Evolutionary conservation across 2,888 invertebrate genomes (phyloP).

Genomic region (Nysson spinosus): DNA sequence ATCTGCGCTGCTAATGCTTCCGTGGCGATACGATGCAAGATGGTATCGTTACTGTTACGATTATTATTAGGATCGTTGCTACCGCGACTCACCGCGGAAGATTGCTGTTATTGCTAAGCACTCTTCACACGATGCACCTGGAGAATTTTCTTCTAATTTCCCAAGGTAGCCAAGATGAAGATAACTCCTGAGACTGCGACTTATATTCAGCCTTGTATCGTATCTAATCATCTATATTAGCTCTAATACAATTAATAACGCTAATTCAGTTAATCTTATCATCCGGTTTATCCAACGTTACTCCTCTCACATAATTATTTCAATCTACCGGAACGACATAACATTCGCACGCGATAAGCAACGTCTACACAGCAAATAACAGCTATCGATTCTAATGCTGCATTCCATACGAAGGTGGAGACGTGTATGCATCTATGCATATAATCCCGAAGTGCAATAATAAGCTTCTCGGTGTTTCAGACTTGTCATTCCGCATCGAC

Average conservation of each 20-base stretch:
- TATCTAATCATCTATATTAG: not conserved
- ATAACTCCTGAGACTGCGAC: too few species aligned
- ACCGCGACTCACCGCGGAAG: constrained; percentile 14
- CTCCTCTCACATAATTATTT: constrained; percentile 10
- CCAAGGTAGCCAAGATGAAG: too few species aligned
- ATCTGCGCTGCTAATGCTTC: constrained; percentile 25
- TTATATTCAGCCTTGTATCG: too few species aligned
- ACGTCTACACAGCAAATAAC: constrained; percentile 34
- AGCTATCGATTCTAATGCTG: constrained; percentile 32
- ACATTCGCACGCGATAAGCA: constrained; percentile 11
- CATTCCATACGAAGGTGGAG: constrained; percentile 18
- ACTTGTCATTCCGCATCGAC: constrained; percentile 39
- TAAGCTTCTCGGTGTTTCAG: constrained; percentile 26
- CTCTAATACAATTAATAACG: not conserved
- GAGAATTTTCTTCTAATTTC: too few species aligned
- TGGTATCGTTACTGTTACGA: constrained; percentile 42
- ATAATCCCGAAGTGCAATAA: constrained; percentile 38
- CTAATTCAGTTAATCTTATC: constrained; percentile 6
- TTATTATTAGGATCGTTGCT: constrained; percentile 47
- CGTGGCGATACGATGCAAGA: constrained; percentile 10
- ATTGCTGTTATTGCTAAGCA: constrained; percentile 19
- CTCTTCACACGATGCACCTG: too few species aligned
- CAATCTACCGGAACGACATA: constrained; percentile 16
- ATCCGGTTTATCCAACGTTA: not conserved
- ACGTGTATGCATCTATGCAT: too few species aligned